A percentile compares a stretch with the other conserved stretches of the same genome.
These are phyloP conservation scores for Drosophila lowei DNA, from an alignment of 1,140 invertebrate species.

Conservation along the genomic window DNA sequence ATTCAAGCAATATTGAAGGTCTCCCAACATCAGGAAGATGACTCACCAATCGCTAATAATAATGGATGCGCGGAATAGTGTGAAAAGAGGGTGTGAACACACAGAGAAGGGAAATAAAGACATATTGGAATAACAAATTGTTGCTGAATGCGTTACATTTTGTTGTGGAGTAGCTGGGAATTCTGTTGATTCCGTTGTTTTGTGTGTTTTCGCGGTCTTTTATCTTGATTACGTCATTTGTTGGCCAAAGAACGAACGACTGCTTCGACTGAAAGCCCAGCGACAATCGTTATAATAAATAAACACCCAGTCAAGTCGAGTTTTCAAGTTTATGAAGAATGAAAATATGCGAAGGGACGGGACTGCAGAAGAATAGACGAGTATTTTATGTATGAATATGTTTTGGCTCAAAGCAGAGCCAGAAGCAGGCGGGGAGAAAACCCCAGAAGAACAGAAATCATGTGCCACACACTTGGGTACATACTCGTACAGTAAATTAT, in stretches of 20 bases:
- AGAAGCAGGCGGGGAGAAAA: background rate
- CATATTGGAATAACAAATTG: background rate
- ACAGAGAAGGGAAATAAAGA: background rate
- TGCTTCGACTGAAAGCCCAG: conserved; percentile 11
- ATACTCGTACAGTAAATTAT: background rate
- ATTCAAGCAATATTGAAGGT: conserved; percentile 28
- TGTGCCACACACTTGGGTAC: conserved; percentile 28
- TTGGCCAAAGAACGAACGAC: conserved; percentile 25
- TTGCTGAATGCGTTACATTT: conserved; percentile 7
- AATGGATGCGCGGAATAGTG: conserved; percentile 7
- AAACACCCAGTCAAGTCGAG: conserved; percentile 5
- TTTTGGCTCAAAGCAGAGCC: background rate
- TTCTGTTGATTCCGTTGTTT: conserved; percentile 13
- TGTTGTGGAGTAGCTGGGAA: background rate
- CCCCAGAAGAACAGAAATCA: background rate
- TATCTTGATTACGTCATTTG: conserved; percentile 63
- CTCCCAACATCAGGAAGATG: conserved; percentile 34
- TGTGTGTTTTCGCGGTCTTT: conserved; percentile 8
- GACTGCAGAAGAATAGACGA: conserved; percentile 21
- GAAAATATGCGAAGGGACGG: conserved; percentile 32
- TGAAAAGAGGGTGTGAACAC: conserved; percentile 9
- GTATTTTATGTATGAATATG: conserved; percentile 23
- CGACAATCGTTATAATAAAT: conserved; percentile 51
- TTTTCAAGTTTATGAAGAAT: conserved; percentile 42
- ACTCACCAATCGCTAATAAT: conserved; percentile 18